phyloP scores from a whole-genome alignment of 2,797 vertebrate genomes.

The Phataginus tetradactyla region DNA sequence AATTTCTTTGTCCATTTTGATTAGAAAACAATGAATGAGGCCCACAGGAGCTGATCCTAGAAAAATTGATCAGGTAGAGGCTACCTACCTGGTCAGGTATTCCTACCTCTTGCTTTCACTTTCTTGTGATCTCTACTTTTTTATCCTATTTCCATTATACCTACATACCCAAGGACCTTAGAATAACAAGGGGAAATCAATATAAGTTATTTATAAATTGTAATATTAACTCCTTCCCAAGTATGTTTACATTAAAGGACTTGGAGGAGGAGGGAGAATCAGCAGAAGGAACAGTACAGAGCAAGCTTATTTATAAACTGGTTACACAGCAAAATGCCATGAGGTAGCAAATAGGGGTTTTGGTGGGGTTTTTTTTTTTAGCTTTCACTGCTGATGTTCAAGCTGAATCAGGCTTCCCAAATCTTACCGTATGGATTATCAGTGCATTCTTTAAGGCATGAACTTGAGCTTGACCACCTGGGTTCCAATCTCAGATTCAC shows the following conservation, averaged over 20 bases:
- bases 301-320: not conserved
- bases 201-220: slow-evolving; percentile 6
- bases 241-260: not conserved
- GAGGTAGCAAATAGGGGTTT: not conserved
- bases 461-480: not conserved
- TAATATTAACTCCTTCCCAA: not conserved
- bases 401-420: not conserved
- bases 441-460: not conserved
- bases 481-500: not conserved
- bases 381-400: not conserved
- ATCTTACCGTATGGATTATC: not conserved
- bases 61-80: not conserved
- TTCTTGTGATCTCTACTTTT: not conserved
- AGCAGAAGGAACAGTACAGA: not conserved
- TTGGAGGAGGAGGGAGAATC: not conserved
- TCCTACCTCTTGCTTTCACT: not conserved
- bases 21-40: not conserved
- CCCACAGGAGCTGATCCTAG: not conserved
- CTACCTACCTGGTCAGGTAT: not conserved
- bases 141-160: not conserved
- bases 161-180: not conserved
- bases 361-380: not conserved
- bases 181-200: not conserved
- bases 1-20: not conserved
- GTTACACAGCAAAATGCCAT: not conserved